Conservation (phyloP, 2,888 invertebrate species). For the Gasteruption jaculator region DNA sequence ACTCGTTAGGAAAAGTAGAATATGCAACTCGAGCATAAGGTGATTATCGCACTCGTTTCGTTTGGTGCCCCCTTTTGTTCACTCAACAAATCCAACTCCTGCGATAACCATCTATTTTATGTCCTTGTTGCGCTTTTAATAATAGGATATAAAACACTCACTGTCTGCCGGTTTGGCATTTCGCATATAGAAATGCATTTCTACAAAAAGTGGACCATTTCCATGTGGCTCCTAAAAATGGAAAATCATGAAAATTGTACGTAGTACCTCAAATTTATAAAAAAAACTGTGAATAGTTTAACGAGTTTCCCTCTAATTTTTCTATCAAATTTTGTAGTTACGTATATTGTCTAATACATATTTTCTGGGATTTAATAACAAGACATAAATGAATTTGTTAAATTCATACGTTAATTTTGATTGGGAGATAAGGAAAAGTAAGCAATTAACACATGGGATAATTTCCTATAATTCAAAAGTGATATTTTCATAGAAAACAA, state of each 20-base stretch:
- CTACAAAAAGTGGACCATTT: slow-evolving; percentile 93
- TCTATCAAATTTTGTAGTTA: neutral
- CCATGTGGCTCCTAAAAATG: slow-evolving; percentile 75
- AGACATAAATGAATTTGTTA: neutral
- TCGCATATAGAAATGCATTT: slow-evolving; percentile 84
- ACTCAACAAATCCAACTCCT: too few relatives aligned
- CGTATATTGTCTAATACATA: neutral
- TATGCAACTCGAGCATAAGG: too few relatives aligned
- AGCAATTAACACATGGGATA: too few relatives aligned
- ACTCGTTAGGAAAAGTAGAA: too few relatives aligned
- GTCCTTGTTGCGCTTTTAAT: too few relatives aligned
- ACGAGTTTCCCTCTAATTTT: too few relatives aligned
- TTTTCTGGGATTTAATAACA: neutral
- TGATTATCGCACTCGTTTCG: too few relatives aligned
- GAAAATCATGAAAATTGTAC: slow-evolving; percentile 8
- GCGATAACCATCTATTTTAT: too few relatives aligned
- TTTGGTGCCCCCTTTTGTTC: too few relatives aligned
- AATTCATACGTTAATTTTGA: neutral
- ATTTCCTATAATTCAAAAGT: too few relatives aligned
- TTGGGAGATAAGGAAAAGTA: too few relatives aligned
- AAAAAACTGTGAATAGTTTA: neutral
- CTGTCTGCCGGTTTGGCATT: slow-evolving; percentile 69
- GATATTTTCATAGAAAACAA: too few relatives aligned
- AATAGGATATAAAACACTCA: slow-evolving; percentile 55
- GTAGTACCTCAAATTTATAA: neutral